Base-by-base conservation (phyloP, 2,888 invertebrate species). In the Nesidiocoris tenuis region DNA sequence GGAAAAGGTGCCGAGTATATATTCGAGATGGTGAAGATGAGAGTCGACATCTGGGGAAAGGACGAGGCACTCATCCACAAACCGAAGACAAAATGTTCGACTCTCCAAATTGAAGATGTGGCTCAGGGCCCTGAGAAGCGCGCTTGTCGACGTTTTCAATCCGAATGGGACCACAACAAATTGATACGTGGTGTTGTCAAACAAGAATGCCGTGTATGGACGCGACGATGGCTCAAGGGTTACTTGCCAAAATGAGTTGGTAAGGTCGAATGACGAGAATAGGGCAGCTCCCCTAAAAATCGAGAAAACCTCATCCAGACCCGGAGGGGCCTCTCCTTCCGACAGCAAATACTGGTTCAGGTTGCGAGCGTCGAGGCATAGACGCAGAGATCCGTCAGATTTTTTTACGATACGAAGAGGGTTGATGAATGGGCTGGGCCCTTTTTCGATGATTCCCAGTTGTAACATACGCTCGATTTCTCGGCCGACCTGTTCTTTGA, bases 391-490 rank as follows among this genome's bases (percentile, higher is more conserved):
- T 12, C 54, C 54, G 12, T 54, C 54, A 12, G 54, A 54, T 54
- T 54, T 63, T 22, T 19, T 63, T 18, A 63, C 63, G 22, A 63
- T 63, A 18, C 63, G n/a, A 1, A 63, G n/a, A 63, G 63, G 19
- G 12, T 54, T 54, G 54, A 54, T 54, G 54, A 12, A 54, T 12
- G 12, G 7, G 54, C 54, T 54, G 54, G 7, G 54, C 7, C 54
- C 7, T 54, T 54, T 54, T 54, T 16, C 16, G 54, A 54, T 54
- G 12, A 54, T 54, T 7, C 54, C 54, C 9, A 54, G 54, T 54
- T 54, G 7, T 54, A 12, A 7, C 54, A 54, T 54, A 12, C 16
- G 7, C 7, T 54, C 16, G 54, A 54, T 7, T 54, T 54, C 54
- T 54, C 7, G 7, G 7, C 18, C 19, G 63, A 5, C 63, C 18